phyloP scores from a whole-genome alignment of 2,888 invertebrate species.

The Coremacera marginata region DNA sequence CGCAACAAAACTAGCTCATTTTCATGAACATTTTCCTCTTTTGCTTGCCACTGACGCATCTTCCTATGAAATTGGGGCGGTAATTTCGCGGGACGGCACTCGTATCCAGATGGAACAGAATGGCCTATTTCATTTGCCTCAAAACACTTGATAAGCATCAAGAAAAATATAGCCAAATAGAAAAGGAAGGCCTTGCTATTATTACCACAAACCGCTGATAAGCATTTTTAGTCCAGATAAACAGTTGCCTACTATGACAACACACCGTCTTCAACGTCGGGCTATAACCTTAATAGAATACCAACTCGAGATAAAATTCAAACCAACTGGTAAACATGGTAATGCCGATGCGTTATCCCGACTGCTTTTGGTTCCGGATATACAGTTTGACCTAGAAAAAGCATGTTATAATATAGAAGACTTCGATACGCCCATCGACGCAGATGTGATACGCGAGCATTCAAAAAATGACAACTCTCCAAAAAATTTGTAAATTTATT shows the following conservation, averaged over 20 bases:
- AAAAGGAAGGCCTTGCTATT: not conserved
- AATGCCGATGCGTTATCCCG: slow-evolving; percentile 3
- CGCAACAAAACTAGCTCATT: not conserved
- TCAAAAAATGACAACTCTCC: not conserved
- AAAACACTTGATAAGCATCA: not conserved
- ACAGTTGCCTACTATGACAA: not conserved
- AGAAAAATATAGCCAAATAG: not conserved
- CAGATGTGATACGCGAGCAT: not conserved
- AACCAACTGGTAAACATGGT: not conserved
- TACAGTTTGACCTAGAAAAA: not conserved
- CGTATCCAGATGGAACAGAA: not conserved
- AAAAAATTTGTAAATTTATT: not conserved
- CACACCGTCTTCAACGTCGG: slow-evolving; percentile 8
- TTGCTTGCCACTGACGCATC: not conserved
- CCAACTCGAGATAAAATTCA: not conserved
- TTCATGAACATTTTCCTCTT: not conserved
- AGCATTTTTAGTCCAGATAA: not conserved
- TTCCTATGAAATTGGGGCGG: not conserved
- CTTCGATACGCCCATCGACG: not conserved
- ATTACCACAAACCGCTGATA: not conserved
- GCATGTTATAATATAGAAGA: not conserved
- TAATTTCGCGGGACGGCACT: not conserved
- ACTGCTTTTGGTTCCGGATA: no score
- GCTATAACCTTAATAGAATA: not conserved
- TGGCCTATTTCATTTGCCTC: not conserved